Conservation (phyloP, 2,888 invertebrate genomes). For the Agriopis aurantiaria region DNA sequence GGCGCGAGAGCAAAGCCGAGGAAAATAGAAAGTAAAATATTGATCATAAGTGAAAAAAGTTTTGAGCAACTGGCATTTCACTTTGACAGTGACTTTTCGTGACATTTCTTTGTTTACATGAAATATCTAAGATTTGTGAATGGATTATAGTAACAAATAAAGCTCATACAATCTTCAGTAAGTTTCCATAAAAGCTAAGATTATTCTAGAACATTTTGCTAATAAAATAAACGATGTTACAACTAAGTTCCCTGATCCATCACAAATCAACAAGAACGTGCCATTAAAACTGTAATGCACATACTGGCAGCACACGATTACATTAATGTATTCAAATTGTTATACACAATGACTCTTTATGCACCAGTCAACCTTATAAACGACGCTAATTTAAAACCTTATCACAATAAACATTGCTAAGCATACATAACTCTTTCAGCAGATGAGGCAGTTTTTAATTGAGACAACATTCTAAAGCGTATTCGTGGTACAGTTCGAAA, state of each 20-base stretch:
- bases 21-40: too few species aligned
- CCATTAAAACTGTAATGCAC: constrained; percentile 43
- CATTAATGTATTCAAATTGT: constrained; percentile 58
- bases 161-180: constrained; percentile 5
- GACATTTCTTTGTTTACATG: too few species aligned
- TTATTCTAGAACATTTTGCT: constrained; percentile 25
- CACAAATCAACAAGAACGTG: constrained; percentile 47
- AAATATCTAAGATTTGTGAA: too few species aligned
- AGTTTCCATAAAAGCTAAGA: constrained; percentile 14
- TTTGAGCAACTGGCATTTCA: too few species aligned
- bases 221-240: constrained; percentile 28
- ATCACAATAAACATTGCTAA: constrained; percentile 13
- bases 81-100: too few species aligned
- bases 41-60: too few species aligned
- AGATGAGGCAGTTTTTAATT: not conserved
- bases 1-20: too few species aligned
- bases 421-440: not conserved
- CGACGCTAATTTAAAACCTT: constrained; percentile 14
- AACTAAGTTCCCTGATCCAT: constrained; percentile 40
- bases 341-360: constrained; percentile 55
- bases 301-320: constrained; percentile 32
- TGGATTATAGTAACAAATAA: too few species aligned
- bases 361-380: constrained; percentile 29
- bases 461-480: constrained; percentile 18
- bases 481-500: not conserved